Evolutionary conservation across 2,797 vertebrate genomes (phyloP).

Genomic region (Tapirus indicus): DNA sequence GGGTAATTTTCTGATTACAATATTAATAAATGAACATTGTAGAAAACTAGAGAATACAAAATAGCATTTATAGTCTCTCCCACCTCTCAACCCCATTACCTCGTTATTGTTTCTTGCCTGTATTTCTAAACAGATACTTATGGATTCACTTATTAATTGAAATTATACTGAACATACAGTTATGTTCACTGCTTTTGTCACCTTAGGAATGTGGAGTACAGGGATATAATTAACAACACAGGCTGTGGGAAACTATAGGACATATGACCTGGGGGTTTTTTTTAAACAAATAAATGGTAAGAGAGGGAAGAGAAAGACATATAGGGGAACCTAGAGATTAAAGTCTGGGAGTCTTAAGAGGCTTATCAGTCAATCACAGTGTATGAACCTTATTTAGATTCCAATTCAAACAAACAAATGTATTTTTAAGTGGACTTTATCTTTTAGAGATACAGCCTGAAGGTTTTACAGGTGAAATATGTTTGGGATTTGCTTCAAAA

Average conservation of each 20-base stretch:
- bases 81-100: not conserved
- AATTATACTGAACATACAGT: not conserved
- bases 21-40: not conserved
- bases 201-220: too few relatives aligned
- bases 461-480: not conserved
- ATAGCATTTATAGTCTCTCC: not conserved
- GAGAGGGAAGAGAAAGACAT: not conserved
- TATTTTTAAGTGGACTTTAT: not conserved
- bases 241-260: not conserved
- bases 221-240: not conserved
- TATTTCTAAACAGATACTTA: not conserved
- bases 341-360: not conserved
- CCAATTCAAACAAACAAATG: not conserved
- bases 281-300: not conserved
- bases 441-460: not conserved
- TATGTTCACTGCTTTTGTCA: not conserved
- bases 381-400: not conserved
- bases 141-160: not conserved
- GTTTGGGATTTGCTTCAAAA: not conserved
- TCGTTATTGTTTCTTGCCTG: not conserved
- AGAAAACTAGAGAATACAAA: not conserved
- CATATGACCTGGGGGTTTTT: not conserved
- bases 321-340: not conserved
- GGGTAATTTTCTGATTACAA: not conserved
- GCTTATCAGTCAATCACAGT: not conserved